Conservation (phyloP, 2,888 invertebrate genomes). For the Brenthis ino region DNA sequence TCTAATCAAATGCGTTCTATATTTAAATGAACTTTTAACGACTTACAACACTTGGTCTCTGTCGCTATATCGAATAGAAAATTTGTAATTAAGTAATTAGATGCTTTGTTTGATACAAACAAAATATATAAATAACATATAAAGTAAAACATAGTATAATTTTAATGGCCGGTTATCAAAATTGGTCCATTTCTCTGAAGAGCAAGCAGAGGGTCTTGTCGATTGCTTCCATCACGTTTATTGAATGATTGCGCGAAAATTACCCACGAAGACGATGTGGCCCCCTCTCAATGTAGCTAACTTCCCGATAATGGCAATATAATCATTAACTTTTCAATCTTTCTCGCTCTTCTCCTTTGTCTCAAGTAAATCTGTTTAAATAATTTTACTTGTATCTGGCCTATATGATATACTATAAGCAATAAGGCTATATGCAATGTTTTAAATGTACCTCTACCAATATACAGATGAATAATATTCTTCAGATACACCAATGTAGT, state of each 20-base stretch:
- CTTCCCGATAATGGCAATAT: slow-evolving; percentile 59
- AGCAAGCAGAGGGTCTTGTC: slow-evolving; percentile 73
- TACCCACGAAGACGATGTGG: slow-evolving; percentile 63
- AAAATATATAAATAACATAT: not conserved
- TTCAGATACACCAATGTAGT: no score
- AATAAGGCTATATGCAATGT: not conserved
- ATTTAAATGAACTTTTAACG: slow-evolving; percentile 78
- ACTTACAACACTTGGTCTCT: slow-evolving; percentile 51
- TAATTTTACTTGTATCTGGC: not conserved
- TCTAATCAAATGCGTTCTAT: slow-evolving; percentile 81
- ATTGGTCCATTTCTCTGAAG: slow-evolving; percentile 74
- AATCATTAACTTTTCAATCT: slow-evolving; percentile 67
- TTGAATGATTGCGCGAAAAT: slow-evolving; percentile 82
- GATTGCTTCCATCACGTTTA: slow-evolving; percentile 78
- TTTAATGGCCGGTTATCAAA: slow-evolving; percentile 42
- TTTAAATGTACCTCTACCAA: not conserved
- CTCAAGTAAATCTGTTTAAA: slow-evolving; percentile 32
- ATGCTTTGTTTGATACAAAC: not conserved
- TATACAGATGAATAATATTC: no score
- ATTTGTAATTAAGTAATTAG: slow-evolving; percentile 20
- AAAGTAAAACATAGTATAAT: slow-evolving; percentile 23
- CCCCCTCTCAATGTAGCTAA: slow-evolving; percentile 65
- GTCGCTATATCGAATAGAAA: slow-evolving; percentile 29
- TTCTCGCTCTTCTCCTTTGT: slow-evolving; percentile 42
- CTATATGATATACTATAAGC: not conserved